Base-by-base conservation (phyloP, 2,113 vertebrate species). In the Mionectes macconnelli region DNA sequence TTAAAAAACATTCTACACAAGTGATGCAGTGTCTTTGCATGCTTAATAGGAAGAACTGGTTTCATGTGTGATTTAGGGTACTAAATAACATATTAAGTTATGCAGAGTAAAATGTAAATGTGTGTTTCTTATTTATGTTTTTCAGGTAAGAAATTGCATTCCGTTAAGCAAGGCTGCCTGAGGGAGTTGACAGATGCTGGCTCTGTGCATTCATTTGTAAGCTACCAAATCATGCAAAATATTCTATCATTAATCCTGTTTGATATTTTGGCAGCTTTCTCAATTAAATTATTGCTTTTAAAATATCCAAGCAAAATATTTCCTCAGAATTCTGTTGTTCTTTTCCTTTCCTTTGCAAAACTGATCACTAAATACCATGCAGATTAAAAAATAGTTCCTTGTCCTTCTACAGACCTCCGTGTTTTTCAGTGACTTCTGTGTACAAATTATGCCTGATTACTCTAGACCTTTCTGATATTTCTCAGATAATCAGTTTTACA, bases 91-190 rank as follows among this genome's bases (percentile, higher is more conserved):
- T 90, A 95, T 90, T 94, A 95, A 95, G 86, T 95, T 95, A 95
- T 97, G 93, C 86, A 93, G 89, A 33, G 78, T 94, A 95, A 91
- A 97, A 96, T 97, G 95, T 97, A 98, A 98, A 98, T 97, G 60
- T 85, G 25, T 96, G 85, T 97, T 97, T 31, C 92, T 90, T 98
- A 94, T 98, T 97, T 98, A 77, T 98, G 97, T 98, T 97, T 98
- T 98, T 96, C 97, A 98, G 98, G 98, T 98, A 98, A 98, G 98
- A 96, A 98, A 98, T 98, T 97, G 82, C 96, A 66, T 97, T 97
- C 93, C 30, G 88, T 97, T 98, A 97, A 98, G 96, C 96, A 95
- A 97, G 96, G 75, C 97, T 97, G 97, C 97, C 97, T 97, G 79
- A 94, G 96, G 96, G 97, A 96, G 63, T 59, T 97, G 97, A 97